Percentiles rank a stretch among this genome's conserved stretches.
Evolutionary conservation across 2,797 vertebrate species (phyloP).

Genomic region (Vespertilio murinus): DNA sequence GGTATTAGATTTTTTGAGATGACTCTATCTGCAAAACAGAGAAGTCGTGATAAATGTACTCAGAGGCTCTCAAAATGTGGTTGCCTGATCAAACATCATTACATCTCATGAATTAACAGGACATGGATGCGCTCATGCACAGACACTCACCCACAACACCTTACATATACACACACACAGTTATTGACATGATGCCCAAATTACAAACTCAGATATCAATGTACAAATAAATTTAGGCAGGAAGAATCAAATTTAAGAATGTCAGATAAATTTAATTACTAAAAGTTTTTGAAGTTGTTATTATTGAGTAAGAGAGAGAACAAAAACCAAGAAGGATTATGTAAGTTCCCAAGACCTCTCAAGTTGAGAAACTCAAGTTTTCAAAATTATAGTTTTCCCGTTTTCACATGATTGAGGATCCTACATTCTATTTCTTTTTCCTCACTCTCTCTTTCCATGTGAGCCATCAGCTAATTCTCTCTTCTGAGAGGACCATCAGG

Average conservation of each 20-base stretch:
- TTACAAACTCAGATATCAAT: background rate
- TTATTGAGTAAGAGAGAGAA: background rate
- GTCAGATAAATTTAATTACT: background rate
- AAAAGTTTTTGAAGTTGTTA: background rate
- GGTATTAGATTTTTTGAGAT: background rate
- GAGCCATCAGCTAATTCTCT: background rate
- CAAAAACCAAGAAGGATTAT: background rate
- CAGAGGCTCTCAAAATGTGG: background rate
- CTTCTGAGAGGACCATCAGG: background rate
- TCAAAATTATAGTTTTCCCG: background rate
- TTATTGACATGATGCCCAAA: background rate
- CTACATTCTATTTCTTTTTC: background rate
- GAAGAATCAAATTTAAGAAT: background rate
- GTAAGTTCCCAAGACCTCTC: background rate
- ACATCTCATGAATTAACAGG: background rate
- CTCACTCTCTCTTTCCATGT: rapidly evolving
- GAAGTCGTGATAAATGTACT: background rate
- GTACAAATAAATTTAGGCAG: background rate
- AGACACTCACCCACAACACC: background rate
- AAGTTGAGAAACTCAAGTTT: background rate
- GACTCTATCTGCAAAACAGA: background rate
- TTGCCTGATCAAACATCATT: background rate
- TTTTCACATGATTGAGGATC: background rate
- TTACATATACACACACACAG: background rate
- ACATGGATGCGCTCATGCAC: background rate